A percentile compares a stretch with the other conserved stretches of the same genome.
Evolutionary conservation across 2,888 invertebrate species (phyloP).

Genomic region (Netelia fuscicornis): DNA sequence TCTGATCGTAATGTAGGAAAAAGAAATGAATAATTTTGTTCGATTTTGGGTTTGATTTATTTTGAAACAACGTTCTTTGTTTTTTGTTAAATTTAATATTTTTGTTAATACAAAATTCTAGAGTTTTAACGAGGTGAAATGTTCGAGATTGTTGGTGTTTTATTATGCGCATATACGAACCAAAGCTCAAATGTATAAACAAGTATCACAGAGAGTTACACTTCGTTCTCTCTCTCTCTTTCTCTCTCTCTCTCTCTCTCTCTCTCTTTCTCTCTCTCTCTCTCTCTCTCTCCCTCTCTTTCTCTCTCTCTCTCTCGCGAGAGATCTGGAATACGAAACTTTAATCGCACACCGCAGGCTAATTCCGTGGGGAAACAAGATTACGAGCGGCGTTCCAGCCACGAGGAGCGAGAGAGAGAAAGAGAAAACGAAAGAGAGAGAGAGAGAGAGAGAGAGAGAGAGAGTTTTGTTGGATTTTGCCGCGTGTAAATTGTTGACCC

Average conservation of each 20-base stretch:
- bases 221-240: background rate
- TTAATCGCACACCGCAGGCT: slow-evolving; percentile 58
- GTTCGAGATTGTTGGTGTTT: background rate
- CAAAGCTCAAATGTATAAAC: slow-evolving; percentile 9
- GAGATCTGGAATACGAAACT: slow-evolving; percentile 40
- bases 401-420: slow-evolving; percentile 9
- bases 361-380: slow-evolving; percentile 33
- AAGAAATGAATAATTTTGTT: no score
- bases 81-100: no score
- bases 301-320: background rate
- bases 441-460: slow-evolving; percentile 5
- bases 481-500: slow-evolving; percentile 50
- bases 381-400: background rate
- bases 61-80: no score
- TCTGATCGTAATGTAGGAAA: no score
- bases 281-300: background rate
- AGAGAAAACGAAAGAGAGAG: slow-evolving; percentile 19
- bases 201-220: background rate
- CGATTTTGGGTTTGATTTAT: no score
- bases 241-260: no score
- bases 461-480: slow-evolving; percentile 27
- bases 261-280: no score
- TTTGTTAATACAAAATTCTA: no score
- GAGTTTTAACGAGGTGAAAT: no score
- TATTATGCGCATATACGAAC: background rate